Percentiles rank a stretch among this genome's conserved stretches.
Evolutionary conservation across 92 coral and sea anemone genomes (phyloP).

Genomic region (Zoanthus solanderi): DNA sequence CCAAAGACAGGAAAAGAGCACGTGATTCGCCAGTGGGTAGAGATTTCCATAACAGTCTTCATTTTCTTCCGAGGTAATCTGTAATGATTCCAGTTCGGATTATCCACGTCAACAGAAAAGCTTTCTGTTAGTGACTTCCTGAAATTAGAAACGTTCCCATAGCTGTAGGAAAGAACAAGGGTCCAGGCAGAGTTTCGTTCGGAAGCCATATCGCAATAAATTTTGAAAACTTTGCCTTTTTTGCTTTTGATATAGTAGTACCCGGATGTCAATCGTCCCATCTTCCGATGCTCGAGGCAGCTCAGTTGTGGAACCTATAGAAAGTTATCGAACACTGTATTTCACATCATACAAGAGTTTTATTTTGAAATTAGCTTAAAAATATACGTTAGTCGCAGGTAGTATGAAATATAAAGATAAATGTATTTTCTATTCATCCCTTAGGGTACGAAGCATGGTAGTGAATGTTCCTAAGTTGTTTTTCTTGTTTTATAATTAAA

Average conservation of each 20-base stretch:
- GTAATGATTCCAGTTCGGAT: constrained; percentile 42
- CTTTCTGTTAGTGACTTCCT: background rate
- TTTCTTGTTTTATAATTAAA: too few relatives aligned
- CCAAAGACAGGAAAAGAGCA: constrained; percentile 38
- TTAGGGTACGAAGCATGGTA: too few relatives aligned
- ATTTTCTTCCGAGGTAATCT: background rate
- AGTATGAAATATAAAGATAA: too few relatives aligned
- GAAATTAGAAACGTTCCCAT: background rate
- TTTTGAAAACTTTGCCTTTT: constrained; percentile 8
- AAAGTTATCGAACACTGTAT: background rate
- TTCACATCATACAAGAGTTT: too few relatives aligned
- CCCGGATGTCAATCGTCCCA: constrained; percentile 24
- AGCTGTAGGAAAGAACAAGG: constrained; percentile 37
- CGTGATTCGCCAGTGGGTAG: constrained; percentile 45
- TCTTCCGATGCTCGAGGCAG: constrained; percentile 12
- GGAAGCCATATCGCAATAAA: constrained; percentile 42
- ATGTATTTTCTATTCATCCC: too few relatives aligned
- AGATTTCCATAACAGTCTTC: constrained; percentile 7
- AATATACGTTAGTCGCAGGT: too few relatives aligned
- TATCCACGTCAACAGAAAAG: background rate
- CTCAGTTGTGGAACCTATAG: constrained; percentile 9
- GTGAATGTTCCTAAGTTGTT: too few relatives aligned
- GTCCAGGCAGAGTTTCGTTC: constrained; percentile 29
- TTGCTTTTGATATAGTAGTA: constrained; percentile 15
- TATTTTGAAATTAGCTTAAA: too few relatives aligned